These are phyloP conservation scores for Centruroides sculpturatus DNA, from an alignment of 1,140 invertebrate species.

Conservation along the genomic window DNA sequence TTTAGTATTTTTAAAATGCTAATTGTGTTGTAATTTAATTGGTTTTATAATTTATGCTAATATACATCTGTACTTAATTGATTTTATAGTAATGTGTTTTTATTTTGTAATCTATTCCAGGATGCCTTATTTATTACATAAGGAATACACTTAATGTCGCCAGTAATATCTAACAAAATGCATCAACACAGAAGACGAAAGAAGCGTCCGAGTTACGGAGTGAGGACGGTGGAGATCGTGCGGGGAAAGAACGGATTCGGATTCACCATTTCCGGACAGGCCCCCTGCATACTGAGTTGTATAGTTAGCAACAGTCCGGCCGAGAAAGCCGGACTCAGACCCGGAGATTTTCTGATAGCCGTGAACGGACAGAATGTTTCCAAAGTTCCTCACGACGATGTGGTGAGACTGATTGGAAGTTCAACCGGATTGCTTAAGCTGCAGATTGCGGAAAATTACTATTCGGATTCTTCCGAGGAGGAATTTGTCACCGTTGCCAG, in stretches of 20 bases:
- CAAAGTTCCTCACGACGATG: slow-evolving; percentile 77
- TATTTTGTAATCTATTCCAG: neutral
- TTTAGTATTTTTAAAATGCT: too few species aligned
- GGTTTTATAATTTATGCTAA: too few species aligned
- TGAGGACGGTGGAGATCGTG: slow-evolving; percentile 68
- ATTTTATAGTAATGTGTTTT: neutral
- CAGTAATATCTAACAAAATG: slow-evolving; percentile 26
- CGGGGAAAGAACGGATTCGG: slow-evolving; percentile 74
- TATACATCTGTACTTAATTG: too few species aligned
- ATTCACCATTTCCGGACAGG: slow-evolving; percentile 85
- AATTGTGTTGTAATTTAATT: too few species aligned
- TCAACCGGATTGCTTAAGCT: slow-evolving; percentile 61
- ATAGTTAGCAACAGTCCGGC: slow-evolving; percentile 72
- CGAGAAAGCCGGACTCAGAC: slow-evolving; percentile 63
- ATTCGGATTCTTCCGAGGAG: slow-evolving; percentile 61
- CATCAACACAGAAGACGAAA: slow-evolving; percentile 53
- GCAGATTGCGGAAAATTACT: slow-evolving; percentile 73
- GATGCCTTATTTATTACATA: neutral
- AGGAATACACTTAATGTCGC: neutral
- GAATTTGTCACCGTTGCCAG: slow-evolving; percentile 39
- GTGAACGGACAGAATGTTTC: slow-evolving; percentile 81
- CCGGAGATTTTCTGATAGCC: slow-evolving; percentile 79
- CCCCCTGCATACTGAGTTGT: slow-evolving; percentile 75
- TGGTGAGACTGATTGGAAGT: slow-evolving; percentile 73
- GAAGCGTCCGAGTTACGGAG: slow-evolving; percentile 59